Base-by-base conservation (phyloP, 2,113 vertebrate species). In the Clarias batrachus region DNA sequence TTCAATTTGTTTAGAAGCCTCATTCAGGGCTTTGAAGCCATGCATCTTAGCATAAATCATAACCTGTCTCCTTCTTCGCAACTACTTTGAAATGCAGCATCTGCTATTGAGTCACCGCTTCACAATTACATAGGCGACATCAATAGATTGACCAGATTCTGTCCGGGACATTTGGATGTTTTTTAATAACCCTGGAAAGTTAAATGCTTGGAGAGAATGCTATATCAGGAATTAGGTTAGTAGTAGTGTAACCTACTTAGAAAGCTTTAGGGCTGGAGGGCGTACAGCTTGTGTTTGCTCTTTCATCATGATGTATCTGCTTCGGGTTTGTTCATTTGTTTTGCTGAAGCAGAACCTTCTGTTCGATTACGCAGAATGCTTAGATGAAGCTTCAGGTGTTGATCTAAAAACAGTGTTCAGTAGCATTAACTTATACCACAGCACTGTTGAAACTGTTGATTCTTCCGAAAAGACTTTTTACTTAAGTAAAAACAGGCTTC, bases 1-100 rank as follows among this genome's bases (percentile, higher is more conserved):
- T 96, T 96, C 95, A 95, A 96, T 96, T 96, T 96, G 95, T 96
- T 95, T 93, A 93, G 93, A 94, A 93, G 94, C 93, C 90, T 91
- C 95, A 92, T 93, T 94, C 90, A 73, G 89, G 33, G 92, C 95
- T 96, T 96, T 96, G 95, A 96, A 95, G 95, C 94, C 94, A 93
- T 90, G 89, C 93, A 92, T 94, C 94, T 95, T 94, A 95, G 95
- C 95, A 96, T 96, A 96, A 95, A 96, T 95, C 94, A 96, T 95
- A 95, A 95, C 94, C 94, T 94, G 93, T 94, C 94, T 95, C 92
- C 94, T 93, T 90, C 91, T 91, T 91, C 92, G 92, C 93, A 88
- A 93, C 91, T 90, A 94, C 95, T 96, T 95, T 95, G 95, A 96
- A 95, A 95, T 95, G 92, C 95, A 95, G 93, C 95, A 96, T 95